Conservation (phyloP, 35 echinoderm and acorn worm species). For the Hemicentrotus pulcherrimus region DNA sequence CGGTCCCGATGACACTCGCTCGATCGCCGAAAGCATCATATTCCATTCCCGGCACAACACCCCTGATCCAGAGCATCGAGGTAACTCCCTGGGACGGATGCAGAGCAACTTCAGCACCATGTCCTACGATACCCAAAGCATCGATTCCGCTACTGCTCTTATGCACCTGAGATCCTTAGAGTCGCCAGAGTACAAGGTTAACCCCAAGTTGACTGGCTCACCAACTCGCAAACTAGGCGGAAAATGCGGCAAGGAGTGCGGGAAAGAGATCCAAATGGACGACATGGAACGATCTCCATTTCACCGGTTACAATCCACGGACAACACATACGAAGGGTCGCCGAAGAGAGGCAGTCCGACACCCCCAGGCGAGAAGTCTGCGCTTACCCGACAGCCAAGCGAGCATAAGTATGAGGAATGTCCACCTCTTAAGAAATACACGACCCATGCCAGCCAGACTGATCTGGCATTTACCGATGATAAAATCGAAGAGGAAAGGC, state of each 20-base stretch:
- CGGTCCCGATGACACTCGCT: neutral
- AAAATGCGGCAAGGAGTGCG: neutral
- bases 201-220: constrained; percentile 26
- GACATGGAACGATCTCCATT: constrained; percentile 8
- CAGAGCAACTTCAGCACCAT: constrained; percentile 53
- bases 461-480: neutral
- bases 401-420: constrained; percentile 38
- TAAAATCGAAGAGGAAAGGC: constrained; percentile 15
- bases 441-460: constrained; percentile 37
- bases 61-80: constrained; percentile 17
- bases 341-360: neutral
- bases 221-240: neutral
- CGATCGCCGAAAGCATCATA: constrained; percentile 39
- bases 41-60: constrained; percentile 37
- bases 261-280: neutral
- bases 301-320: neutral
- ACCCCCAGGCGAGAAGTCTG: neutral
- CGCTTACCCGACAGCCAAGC: constrained; percentile 32
- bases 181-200: neutral
- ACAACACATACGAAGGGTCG: constrained; percentile 24
- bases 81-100: constrained; percentile 13
- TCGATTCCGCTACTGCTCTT: constrained; percentile 38
- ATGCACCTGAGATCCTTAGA: constrained; percentile 32
- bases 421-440: constrained; percentile 29
- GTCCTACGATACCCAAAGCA: constrained; percentile 45